Evolutionary conservation across 2,888 invertebrate species (phyloP), one percentile per base, ranked within the genome.

Genomic region (Podotricha telesiphe): DNA sequence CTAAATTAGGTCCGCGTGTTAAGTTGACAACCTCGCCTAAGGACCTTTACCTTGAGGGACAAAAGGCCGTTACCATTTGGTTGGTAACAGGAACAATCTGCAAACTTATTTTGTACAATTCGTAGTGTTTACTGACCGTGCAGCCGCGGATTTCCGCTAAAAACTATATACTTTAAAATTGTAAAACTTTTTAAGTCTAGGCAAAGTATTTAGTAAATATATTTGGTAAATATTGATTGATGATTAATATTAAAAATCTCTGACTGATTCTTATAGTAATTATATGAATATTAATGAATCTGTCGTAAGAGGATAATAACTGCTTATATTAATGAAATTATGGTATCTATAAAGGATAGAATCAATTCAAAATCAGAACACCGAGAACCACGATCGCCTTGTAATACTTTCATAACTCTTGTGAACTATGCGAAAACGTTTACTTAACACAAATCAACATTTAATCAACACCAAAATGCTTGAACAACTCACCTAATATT

Each of bases 361-460:
- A 75, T 74, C 79, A 79, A 80, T 80, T 77, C 75, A 80, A 79
- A 79, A 77, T 78, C 79, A 84, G 77, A 81, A 78, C 79, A 80
- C 80, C 78, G 78, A 84, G 85, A 83, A 80, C 83, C 89, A 88
- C 75, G 91, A 88, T 91, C 85, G 86, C 93, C 93, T 93, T 93
- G 93, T 88, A 93, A 93, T 91, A 92, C 93, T 93, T 93, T 93
- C 92, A 79, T 91, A 87, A 86, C 77, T 84, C 81, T 86, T 84
- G 85, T 86, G 86, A 86, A 87, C 85, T 87, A 89, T 86, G 87
- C 86, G 87, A 88, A 91, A 89, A 86, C 85, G 86, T 89, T 88
- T 86, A 83, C 85, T 79, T 82, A 86, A 84, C 80, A 77, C 80
- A 82, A 84, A 84, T 84, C 82, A 81, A 81, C 82, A 80, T 84